Evolutionary conservation across 2,888 invertebrate species (phyloP).

Genomic region (Disparrhopalites patrizii): DNA sequence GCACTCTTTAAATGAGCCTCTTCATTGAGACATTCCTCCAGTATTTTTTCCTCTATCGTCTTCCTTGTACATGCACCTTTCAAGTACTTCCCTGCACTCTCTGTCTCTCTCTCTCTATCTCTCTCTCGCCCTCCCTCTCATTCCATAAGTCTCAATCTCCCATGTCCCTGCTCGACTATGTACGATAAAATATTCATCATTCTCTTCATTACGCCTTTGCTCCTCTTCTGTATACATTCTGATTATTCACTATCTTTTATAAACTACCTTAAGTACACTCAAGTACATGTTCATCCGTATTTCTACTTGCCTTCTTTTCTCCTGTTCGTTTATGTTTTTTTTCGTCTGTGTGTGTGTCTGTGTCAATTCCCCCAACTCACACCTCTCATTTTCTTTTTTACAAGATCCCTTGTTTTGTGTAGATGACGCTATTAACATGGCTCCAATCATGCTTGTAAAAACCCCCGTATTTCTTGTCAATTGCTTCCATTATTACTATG

Average conservation of each 20-base stretch:
- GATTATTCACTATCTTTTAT: background rate
- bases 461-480: too few relatives aligned
- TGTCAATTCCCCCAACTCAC: background rate
- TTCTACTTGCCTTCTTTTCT: too few relatives aligned
- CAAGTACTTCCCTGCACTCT: background rate
- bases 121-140: too few relatives aligned
- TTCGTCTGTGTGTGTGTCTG: background rate
- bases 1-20: constrained; percentile 12
- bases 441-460: too few relatives aligned
- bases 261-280: too few relatives aligned
- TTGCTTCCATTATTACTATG: too few relatives aligned
- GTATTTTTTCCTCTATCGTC: background rate
- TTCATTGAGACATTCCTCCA: constrained; percentile 23
- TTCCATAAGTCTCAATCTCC: background rate
- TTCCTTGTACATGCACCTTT: background rate
- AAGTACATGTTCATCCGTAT: too few relatives aligned
- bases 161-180: background rate
- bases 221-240: background rate
- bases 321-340: too few relatives aligned
- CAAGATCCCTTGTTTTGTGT: too few relatives aligned
- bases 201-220: background rate
- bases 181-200: constrained; percentile 8
- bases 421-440: too few relatives aligned
- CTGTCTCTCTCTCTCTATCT: too few relatives aligned
- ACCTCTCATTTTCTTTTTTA: too few relatives aligned